phyloP scores from a whole-genome alignment of 2,113 vertebrate genomes.

The Xyrauchen texanus region DNA sequence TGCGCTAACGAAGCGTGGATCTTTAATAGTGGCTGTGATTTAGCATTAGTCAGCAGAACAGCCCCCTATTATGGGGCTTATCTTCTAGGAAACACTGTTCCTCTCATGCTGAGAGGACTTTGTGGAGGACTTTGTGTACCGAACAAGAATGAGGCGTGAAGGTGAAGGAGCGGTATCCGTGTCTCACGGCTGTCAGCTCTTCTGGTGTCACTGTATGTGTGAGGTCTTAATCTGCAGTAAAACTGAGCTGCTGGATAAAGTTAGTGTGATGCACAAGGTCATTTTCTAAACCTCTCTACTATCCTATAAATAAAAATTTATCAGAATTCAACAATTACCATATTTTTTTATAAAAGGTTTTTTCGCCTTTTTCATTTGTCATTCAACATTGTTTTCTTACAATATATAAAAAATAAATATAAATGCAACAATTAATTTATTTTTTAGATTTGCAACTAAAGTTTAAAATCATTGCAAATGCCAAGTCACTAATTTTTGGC shows the following conservation, averaged over 20 bases:
- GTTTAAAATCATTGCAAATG: too few relatives aligned
- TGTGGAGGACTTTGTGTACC: slow-evolving; percentile 16
- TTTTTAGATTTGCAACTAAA: too few relatives aligned
- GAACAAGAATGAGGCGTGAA: background rate
- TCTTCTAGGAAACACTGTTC: background rate
- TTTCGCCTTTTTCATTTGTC: too few relatives aligned
- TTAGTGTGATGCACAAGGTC: slow-evolving; percentile 3
- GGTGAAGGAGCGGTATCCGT: background rate
- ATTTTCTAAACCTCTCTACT: too few relatives aligned
- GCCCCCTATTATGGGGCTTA: slow-evolving; percentile 10
- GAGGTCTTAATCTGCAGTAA: slow-evolving; percentile 31
- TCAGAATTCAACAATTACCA: too few relatives aligned
- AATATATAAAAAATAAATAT: too few relatives aligned
- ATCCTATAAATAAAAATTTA: too few relatives aligned
- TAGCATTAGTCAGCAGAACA: slow-evolving; percentile 14
- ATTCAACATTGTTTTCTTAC: too few relatives aligned
- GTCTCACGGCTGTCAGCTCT: slow-evolving; percentile 38
- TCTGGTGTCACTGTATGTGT: slow-evolving; percentile 28
- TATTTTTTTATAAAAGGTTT: too few relatives aligned
- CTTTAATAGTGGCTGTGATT: slow-evolving; percentile 19
- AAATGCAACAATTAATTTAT: too few relatives aligned
- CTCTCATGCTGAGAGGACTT: slow-evolving; percentile 2
- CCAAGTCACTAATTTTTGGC: too few relatives aligned
- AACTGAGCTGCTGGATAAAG: slow-evolving; percentile 24
- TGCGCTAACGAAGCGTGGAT: slow-evolving; percentile 1